Base-by-base conservation (phyloP, 1,140 invertebrate genomes). In the Polypedilum pembai region DNA sequence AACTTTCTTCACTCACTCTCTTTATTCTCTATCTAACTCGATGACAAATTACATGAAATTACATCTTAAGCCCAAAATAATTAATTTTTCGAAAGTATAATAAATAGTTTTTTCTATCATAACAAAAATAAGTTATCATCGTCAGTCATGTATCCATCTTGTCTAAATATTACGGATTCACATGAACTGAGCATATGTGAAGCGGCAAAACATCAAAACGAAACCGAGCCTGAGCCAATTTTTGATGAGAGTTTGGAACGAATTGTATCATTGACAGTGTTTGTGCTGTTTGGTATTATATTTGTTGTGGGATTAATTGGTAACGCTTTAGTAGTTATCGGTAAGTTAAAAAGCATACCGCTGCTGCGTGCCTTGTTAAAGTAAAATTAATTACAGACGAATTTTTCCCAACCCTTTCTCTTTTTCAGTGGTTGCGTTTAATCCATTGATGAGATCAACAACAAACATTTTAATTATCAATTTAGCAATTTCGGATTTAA, bases 381-480 rank as follows among this genome's bases (percentile, higher is more conserved):
- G 1, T 1, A 20, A 69, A 69, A 18, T 69, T 21, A 7, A 18
- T 69, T 20, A 8, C 17, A 33, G 24, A 5, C 24, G 3, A 0
- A 20, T 69, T 8, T 69, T 69, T 69, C 8, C 17, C 8, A 10
- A 8, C 20, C 5, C 40, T 40, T 82, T 15, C 86, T 87, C 12
- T 82, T 88, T 40, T 0, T 88, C 91, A 40, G 90, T 95, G 0
- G 92, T 95, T 0, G 88, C 90, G 8, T 89, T 89, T 3, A 95
- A 96, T 83, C 90, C 92, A 74, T 90, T 92, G 79, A 96, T 97
- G 94, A 85, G 94, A 77, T 95, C 93, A 8, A 96, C 94, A 1
- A 97, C 95, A 20, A 97, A 98, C 80, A 86, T 97, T 45, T 87
- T 97, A 3, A 97, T 98, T 76, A 92, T 93, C 75, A 94, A 94